A percentile compares a stretch with the other conserved stretches of the same genome.
Evolutionary conservation across 2,797 vertebrate genomes (phyloP).

Genomic region (Carcharodon carcharias): DNA sequence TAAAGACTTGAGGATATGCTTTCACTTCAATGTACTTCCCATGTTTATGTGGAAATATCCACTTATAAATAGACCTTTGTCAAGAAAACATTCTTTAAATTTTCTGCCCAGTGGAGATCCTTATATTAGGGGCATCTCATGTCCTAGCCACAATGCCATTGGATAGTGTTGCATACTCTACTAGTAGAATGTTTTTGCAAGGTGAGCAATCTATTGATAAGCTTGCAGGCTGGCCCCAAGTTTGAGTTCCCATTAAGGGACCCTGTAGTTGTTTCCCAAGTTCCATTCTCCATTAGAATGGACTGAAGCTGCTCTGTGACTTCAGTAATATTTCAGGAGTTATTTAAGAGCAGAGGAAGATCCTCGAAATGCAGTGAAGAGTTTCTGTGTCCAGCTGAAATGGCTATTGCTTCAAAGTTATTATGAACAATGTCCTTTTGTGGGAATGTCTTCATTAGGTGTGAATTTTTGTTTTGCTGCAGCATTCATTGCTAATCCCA

Average conservation of each 20-base stretch:
- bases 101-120: neutral
- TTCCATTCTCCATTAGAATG: neutral
- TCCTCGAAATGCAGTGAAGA: neutral
- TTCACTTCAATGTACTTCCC: neutral
- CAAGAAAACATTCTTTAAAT: neutral
- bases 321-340: neutral
- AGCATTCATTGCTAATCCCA: neutral
- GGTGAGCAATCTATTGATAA: neutral
- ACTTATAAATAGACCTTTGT: neutral
- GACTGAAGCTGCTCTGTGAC: neutral
- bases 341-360: neutral
- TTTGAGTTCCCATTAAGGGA: neutral
- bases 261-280: neutral
- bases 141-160: neutral
- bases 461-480: neutral
- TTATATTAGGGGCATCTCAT: neutral
- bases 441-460: neutral
- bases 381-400: neutral
- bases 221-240: neutral
- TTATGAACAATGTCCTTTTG: neutral
- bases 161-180: neutral
- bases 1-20: neutral
- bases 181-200: neutral
- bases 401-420: neutral
- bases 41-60: neutral